phyloP scores from a whole-genome alignment of 2,888 invertebrate genomes.

The Endotricha flammealis region DNA sequence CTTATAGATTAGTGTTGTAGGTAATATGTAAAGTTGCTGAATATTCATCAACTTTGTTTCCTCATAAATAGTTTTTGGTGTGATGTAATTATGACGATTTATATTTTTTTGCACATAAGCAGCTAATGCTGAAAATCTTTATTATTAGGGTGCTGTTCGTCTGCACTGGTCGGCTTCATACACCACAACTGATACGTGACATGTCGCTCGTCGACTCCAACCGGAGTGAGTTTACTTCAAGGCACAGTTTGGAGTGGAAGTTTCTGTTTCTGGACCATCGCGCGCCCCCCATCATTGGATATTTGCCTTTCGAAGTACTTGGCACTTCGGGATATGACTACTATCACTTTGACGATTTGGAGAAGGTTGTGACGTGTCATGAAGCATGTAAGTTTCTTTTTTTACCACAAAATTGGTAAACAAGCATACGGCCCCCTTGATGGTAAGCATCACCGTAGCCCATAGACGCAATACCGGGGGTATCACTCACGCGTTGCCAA shows the following conservation, averaged over 20 bases:
- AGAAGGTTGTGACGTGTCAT: constrained; percentile 91
- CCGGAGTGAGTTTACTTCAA: constrained; percentile 92
- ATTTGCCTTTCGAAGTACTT: constrained; percentile 94
- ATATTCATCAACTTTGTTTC: too few species aligned
- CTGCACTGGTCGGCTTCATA: constrained; percentile 88
- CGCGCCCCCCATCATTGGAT: constrained; percentile 94
- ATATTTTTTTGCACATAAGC: too few species aligned
- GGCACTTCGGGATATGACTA: constrained; percentile 98
- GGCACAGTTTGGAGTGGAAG: constrained; percentile 97
- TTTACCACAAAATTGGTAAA: too few species aligned
- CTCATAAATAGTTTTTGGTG: too few species aligned
- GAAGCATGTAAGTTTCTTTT: constrained; percentile 90
- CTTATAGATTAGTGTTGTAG: too few species aligned
- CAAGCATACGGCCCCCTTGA: too few species aligned
- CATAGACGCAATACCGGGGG: too few species aligned
- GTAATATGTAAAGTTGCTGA: too few species aligned
- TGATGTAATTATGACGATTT: too few species aligned
- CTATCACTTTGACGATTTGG: constrained; percentile 95
- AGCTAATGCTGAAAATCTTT: too few species aligned
- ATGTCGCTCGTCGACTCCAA: constrained; percentile 87
- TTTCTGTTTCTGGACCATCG: constrained; percentile 95
- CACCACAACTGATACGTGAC: constrained; percentile 90
- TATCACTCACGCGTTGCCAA: too few species aligned
- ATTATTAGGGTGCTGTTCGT: constrained; percentile 83
- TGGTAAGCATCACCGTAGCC: too few species aligned